Evolutionary conservation across 2,888 invertebrate species (phyloP), one percentile per base, ranked within the genome.

Genomic region (Tethea ocularis): DNA sequence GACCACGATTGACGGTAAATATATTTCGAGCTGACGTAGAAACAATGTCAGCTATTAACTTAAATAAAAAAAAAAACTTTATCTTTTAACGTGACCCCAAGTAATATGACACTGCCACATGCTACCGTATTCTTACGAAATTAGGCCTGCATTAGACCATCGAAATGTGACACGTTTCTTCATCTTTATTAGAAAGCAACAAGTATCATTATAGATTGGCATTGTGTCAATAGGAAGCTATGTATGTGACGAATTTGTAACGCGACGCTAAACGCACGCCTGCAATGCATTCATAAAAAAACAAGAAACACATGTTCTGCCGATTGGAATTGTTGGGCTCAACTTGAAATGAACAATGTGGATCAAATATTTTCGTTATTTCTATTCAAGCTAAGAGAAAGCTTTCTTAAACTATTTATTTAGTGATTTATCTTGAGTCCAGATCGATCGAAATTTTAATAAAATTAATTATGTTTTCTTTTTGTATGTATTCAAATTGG

Each of bases 221-320:
- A 51, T 61, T 61, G 64, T 60, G 52, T 59, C 65, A 63, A 64
- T 54, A 62, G 63, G 57, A 60, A 74, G 73, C 79, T 76, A 84
- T 85, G 85, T 76, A 84, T 85, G 85, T 82, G 79, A 83, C 85
- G 79, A 84, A 87, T 86, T 82, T 75, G 87, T 84, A 88, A 88
- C 74, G 77, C 73, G 85, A 84, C 75, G 77, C 83, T 77, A 77
- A 82, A 83, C 77, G 80, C 74, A 77, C 72, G 81, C 75, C 72
- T 69, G 74, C 83, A 83, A 82, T 80, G 82, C 72, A 79, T 83
- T 82, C 80, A 80, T 77, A 67, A 71, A 72, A 80, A 79, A 78
- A 80, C 80, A 82, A 80, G 58, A 10, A 77, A 82, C 83, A 82
- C 70, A 75, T 81, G 82, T 82, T 77, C 71, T 66, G 59, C 67